These are phyloP conservation scores for Cantharis flavilabris DNA, from an alignment of 2,888 invertebrate species.

Conservation along the genomic window DNA sequence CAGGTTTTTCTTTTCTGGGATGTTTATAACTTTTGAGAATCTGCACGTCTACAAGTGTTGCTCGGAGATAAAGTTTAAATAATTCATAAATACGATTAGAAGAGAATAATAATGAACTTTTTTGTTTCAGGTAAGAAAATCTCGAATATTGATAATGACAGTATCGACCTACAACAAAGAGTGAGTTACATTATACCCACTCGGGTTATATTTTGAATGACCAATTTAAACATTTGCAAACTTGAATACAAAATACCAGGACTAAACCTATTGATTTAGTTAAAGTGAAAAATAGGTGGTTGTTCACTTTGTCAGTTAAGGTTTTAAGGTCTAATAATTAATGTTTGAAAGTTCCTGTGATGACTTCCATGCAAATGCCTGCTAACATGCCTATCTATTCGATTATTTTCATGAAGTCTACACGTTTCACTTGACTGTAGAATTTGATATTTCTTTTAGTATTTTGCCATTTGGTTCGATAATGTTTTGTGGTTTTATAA, in stretches of 20 bases:
- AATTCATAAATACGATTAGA: too few species aligned
- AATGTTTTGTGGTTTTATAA: background rate
- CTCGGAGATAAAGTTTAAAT: too few species aligned
- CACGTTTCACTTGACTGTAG: background rate
- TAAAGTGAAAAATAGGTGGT: background rate
- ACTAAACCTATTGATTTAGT: background rate
- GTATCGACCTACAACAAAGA: background rate
- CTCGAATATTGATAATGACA: background rate
- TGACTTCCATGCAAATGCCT: background rate
- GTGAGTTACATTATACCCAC: background rate
- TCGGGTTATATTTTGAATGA: background rate
- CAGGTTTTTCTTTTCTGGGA: too few species aligned
- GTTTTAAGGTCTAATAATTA: background rate
- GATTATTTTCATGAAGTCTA: background rate
- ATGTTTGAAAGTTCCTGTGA: background rate
- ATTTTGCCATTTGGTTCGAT: background rate
- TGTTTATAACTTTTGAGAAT: too few species aligned
- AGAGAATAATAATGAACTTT: background rate
- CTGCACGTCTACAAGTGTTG: too few species aligned
- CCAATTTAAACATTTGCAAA: background rate
- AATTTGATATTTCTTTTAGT: too few species aligned
- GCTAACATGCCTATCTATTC: background rate
- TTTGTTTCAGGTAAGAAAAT: conserved; percentile 8
- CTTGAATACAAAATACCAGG: background rate
- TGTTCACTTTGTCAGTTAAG: background rate